Conservation (phyloP, 1,140 invertebrate genomes). For the Diorhabda elongata region DNA sequence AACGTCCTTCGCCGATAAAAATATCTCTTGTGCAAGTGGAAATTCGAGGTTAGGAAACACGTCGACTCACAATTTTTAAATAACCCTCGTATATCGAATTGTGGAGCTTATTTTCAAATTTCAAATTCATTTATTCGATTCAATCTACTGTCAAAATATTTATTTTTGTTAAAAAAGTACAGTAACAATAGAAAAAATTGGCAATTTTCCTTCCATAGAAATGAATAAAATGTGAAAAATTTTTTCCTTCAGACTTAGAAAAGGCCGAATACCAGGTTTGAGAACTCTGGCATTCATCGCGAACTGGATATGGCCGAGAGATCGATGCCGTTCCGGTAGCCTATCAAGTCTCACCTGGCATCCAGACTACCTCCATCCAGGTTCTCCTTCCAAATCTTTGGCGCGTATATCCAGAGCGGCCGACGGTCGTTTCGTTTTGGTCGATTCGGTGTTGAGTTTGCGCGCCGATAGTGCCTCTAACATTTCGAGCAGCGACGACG, state of each 20-base stretch:
- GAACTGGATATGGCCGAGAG: slow-evolving; percentile 66
- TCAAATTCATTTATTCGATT: too few relatives aligned
- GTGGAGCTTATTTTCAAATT: too few relatives aligned
- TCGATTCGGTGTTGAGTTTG: slow-evolving; percentile 57
- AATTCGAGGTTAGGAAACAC: too few relatives aligned
- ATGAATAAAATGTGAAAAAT: slow-evolving; percentile 3
- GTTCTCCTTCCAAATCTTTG: slow-evolving; percentile 49
- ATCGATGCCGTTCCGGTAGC: slow-evolving; percentile 53
- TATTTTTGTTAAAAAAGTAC: too few relatives aligned
- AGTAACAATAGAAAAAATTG: too few relatives aligned
- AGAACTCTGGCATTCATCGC: slow-evolving; percentile 62
- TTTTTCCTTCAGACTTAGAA: slow-evolving; percentile 70
- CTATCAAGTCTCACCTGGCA: slow-evolving; percentile 43
- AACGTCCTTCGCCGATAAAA: too few relatives aligned
- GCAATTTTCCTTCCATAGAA: too few relatives aligned
- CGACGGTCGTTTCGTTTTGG: slow-evolving; percentile 69
- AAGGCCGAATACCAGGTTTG: slow-evolving; percentile 91
- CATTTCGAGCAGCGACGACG: slow-evolving; percentile 74
- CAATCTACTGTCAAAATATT: too few relatives aligned
- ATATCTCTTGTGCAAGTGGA: too few relatives aligned
- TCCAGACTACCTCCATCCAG: slow-evolving; percentile 55
- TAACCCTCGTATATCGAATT: too few relatives aligned
- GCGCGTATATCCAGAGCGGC: slow-evolving; percentile 65
- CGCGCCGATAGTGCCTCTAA: slow-evolving; percentile 62
- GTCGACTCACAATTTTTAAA: too few relatives aligned